Percentiles rank a stretch among this genome's conserved stretches.
These are phyloP conservation scores for Coendou prehensilis DNA, from an alignment of 2,797 vertebrate species.

Conservation along the genomic window DNA sequence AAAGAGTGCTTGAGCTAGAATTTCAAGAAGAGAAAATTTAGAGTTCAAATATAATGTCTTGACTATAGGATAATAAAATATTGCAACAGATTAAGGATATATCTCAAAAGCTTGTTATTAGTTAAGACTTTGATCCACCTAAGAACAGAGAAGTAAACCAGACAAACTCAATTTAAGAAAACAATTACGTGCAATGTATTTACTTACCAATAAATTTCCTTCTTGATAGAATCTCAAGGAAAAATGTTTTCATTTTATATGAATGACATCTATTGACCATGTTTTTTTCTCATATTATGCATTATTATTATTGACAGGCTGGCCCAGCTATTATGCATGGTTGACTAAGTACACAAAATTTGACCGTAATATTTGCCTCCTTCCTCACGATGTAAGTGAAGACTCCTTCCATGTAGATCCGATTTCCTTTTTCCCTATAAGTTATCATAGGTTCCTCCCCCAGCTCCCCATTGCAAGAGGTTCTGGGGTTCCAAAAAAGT, in stretches of 20 bases:
- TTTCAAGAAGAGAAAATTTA: conserved; percentile 66
- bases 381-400: not conserved
- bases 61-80: not conserved
- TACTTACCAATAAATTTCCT: not conserved
- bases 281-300: not conserved
- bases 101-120: conserved; percentile 33
- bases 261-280: not conserved
- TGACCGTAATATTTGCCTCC: conserved; percentile 2
- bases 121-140: not conserved
- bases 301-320: not conserved
- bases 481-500: not conserved
- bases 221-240: not conserved
- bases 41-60: conserved; percentile 22
- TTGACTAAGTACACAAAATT: conserved; percentile 5
- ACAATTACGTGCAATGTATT: conserved; percentile 5
- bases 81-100: not conserved
- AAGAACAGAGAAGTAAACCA: conserved; percentile 1
- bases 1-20: conserved; percentile 28
- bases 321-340: not conserved
- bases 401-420: not conserved
- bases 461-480: not conserved
- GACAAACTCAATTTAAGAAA: conserved; percentile 18
- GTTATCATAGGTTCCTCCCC: not conserved
- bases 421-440: conserved; percentile 12
- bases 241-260: not conserved